Evolutionary conservation across 2,797 vertebrate genomes (phyloP).

Genomic region (Gephyroberyx darwinii): DNA sequence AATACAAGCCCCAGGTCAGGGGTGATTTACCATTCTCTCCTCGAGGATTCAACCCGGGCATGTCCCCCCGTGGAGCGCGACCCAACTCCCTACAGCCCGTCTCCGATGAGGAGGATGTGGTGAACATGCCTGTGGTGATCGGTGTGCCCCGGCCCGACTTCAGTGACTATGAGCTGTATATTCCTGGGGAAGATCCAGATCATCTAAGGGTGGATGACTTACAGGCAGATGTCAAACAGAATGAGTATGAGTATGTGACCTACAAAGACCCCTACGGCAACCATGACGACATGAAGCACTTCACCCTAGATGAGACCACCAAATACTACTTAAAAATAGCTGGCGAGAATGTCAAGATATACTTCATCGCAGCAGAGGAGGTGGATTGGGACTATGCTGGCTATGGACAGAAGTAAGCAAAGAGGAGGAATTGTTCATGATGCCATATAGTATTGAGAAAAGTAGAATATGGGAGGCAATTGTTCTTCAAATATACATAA

Average conservation of each 20-base stretch:
- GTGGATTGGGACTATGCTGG: conserved; percentile 91
- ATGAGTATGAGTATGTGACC: conserved; percentile 82
- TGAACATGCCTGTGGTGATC: conserved; percentile 76
- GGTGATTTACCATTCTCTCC: conserved; percentile 69
- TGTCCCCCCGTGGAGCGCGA: conserved; percentile 68
- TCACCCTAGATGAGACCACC: conserved; percentile 80
- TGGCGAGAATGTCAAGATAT: conserved; percentile 81
- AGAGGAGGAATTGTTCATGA: not conserved
- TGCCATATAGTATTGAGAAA: not conserved
- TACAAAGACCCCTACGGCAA: conserved; percentile 89
- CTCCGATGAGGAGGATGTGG: conserved; percentile 67
- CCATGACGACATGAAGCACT: conserved; percentile 72
- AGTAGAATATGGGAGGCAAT: not conserved
- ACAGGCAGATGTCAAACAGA: conserved; percentile 26
- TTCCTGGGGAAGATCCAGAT: conserved; percentile 65
- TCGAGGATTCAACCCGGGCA: conserved; percentile 65
- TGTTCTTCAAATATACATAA: not conserved
- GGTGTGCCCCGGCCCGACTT: conserved; percentile 88
- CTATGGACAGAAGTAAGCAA: conserved; percentile 79
- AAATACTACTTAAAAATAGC: conserved; percentile 82
- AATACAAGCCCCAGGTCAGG: conserved; percentile 70
- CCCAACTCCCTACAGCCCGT: conserved; percentile 58
- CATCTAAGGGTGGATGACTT: conserved; percentile 9
- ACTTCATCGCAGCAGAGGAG: conserved; percentile 92
- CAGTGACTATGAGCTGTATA: conserved; percentile 83